Evolutionary conservation across 2,888 invertebrate genomes (phyloP).

Genomic region (Amphipyra tragopoginis): DNA sequence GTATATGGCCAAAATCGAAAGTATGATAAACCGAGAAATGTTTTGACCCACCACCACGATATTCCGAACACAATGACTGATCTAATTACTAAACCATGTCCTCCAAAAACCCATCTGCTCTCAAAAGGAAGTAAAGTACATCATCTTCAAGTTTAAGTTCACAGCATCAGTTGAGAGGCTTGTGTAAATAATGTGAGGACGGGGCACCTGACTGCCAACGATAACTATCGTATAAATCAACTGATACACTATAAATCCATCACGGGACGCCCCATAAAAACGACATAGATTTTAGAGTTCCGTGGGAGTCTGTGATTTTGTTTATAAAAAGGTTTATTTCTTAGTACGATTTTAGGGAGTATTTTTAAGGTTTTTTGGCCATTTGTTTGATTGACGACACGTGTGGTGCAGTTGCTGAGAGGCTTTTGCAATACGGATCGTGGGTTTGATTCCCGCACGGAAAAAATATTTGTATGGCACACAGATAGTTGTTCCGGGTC

Average conservation of each 20-base stretch:
- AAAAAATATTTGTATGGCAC: no score
- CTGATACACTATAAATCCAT: conserved; percentile 70
- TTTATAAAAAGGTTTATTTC: no score
- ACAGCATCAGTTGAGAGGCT: conserved; percentile 20
- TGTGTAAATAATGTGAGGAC: conserved; percentile 43
- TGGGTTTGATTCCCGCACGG: no score
- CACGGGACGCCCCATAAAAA: conserved; percentile 67
- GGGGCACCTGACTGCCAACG: conserved; percentile 34
- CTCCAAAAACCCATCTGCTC: conserved; percentile 4
- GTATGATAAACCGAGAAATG: no score
- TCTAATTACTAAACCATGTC: conserved; percentile 11
- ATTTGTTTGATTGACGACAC: no score
- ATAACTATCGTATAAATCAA: conserved; percentile 64
- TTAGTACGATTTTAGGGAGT: no score
- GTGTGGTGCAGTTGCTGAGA: no score
- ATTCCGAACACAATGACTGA: not conserved
- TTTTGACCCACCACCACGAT: not conserved
- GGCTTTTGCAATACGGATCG: no score
- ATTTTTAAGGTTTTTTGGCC: no score
- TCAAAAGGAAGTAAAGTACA: conserved; percentile 24
- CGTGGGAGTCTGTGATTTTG: not conserved
- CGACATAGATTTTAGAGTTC: conserved; percentile 56
- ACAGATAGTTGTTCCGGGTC: no score
- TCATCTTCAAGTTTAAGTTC: conserved; percentile 18
- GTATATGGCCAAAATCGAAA: no score